Evolutionary conservation across 1,140 invertebrate species (phyloP), one percentile per base, ranked within the genome.

Genomic region (Drosophila subpulchrella): DNA sequence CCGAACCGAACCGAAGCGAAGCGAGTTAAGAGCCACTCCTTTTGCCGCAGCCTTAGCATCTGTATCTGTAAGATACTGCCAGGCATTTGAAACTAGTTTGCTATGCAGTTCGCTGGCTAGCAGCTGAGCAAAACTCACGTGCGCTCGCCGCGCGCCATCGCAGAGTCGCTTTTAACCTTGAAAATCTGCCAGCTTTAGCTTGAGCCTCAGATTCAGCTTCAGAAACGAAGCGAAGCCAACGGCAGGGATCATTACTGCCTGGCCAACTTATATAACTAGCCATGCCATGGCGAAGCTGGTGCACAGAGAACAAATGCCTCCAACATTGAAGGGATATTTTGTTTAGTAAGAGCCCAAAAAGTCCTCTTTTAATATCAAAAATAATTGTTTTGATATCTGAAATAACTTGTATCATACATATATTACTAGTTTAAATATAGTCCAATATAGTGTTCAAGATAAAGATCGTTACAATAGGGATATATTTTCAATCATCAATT

Each of bases 41-140:
- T 34, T n/a, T 85, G 60, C 53, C 41, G 75, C 57, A 73, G 54
- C 66, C 68, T 66, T 63, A 54, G 46, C 61, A 63, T 74, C 48
- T 75, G 78, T 86, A 88, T 86, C 82, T 86, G 72, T 53, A 73
- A 86, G 84, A 88, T 86, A 83, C 48, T 79, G 81, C 61, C 68
- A 80, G 76, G 77, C 84, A 89, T 89, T 89, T 89, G 84, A 89
- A 89, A 89, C 84, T 89, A 89, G 84, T 89, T 89, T 89, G 66
- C 72, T 20, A 17, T 42, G 39, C 59, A 51, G 44, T 60, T 24
- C 34, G 67, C 77, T 47, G 42, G 17, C 57, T 24, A 56, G 51
- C 57, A 67, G 66, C 75, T 71, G 75, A 77, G 74, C 68, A 76
- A 73, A 53, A 20, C 50, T 89, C 84, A 89, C 84, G 84, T 89